Base-by-base conservation (phyloP, 2,113 vertebrate genomes). In the Solenodon paradoxus region DNA sequence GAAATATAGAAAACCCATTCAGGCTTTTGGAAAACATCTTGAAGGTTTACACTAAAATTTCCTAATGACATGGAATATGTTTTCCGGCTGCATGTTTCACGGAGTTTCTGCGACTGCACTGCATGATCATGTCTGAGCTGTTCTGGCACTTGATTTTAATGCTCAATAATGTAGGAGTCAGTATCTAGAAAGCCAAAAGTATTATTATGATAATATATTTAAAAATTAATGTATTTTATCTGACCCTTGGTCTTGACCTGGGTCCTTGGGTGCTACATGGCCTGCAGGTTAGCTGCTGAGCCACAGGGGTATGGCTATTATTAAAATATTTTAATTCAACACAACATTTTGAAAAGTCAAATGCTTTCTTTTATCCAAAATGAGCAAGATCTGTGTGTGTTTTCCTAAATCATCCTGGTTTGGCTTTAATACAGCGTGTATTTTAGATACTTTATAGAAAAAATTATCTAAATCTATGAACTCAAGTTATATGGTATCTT, bases 341-440 rank as follows among this genome's bases (percentile, higher is more conserved):
- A 45, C 59, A 66, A 59, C 45, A 19, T 96, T 93, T 68, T 69
- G 72, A 88, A 94, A 96, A 93, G 84, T 75, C 89, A 92, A 91
- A 71, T 71, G 55, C 91, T 96, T 97, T 95, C 19, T 61, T 96
- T 78, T 95, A 89, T 69, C 81, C 96, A 97, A 96, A 98, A 95
- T 97, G 97, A 95, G 97, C 96, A 90, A 98, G 96, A 95, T 96
- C 97, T 42, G 96, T 98, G 95, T 98, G 0, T 98, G 97, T 77
- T 98, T 98, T 82, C 97, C 97, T 45, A 98, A 98, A 81, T 97
- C 97, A 77, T 7, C 57, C 3, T 98, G 98, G 97, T 98, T 97
- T 2, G 96, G 97, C 97, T 97, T 97, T 90, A 94, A 98, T 28
- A 97, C 88, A 0, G 96, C 98, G 96, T 2, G 96, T 97, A 96